These are phyloP conservation scores for Protophormia terraenovae DNA, from an alignment of 2,888 invertebrate species.

Conservation along the genomic window DNA sequence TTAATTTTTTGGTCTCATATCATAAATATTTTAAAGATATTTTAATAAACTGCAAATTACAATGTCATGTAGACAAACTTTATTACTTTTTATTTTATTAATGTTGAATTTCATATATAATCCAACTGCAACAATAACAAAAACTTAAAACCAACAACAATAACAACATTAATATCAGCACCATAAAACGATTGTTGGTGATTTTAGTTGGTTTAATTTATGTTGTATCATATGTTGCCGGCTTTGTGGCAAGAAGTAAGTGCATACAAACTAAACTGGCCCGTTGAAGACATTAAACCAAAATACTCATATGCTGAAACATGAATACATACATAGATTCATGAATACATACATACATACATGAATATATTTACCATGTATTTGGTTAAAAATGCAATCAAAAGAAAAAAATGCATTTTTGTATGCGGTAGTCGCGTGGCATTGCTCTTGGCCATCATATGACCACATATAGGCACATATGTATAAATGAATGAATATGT, in stretches of 20 bases:
- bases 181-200: neutral
- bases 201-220: constrained; percentile 18
- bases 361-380: neutral
- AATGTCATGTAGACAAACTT: constrained; percentile 54
- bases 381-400: constrained; percentile 24
- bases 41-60: constrained; percentile 54
- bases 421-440: constrained; percentile 65
- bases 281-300: constrained; percentile 25
- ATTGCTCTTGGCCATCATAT: constrained; percentile 64
- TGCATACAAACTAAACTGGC: constrained; percentile 1
- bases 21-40: constrained; percentile 39
- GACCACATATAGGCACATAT: neutral
- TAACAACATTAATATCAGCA: neutral
- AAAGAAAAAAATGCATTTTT: constrained; percentile 7
- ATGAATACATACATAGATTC: neutral
- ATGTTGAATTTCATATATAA: constrained; percentile 24
- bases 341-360: neutral
- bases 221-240: constrained; percentile 17
- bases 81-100: constrained; percentile 25
- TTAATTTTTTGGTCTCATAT: constrained; percentile 16
- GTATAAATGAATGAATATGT: constrained; percentile 18
- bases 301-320: constrained; percentile 11
- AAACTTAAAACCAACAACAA: neutral
- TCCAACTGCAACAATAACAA: constrained; percentile 6
- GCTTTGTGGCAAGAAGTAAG: neutral